Evolutionary conservation across 1,140 invertebrate genomes (phyloP).

Genomic region (Cydia strobilella): DNA sequence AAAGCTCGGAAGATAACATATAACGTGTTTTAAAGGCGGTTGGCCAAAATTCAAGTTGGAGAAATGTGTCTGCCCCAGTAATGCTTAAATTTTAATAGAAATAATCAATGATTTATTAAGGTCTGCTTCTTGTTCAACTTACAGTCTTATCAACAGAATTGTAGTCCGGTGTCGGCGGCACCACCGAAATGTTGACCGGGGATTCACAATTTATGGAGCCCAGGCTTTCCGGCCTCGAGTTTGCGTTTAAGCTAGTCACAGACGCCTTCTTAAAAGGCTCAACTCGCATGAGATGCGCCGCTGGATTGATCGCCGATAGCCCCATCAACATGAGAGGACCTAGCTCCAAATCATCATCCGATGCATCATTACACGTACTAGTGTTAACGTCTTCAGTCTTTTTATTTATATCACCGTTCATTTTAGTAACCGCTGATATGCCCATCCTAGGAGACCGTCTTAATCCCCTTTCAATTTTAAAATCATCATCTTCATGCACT

Average conservation of each 20-base stretch:
- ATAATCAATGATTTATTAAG: not conserved
- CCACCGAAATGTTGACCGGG: slow-evolving; percentile 84
- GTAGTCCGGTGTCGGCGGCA: slow-evolving; percentile 87
- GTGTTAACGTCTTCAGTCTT: slow-evolving; percentile 67
- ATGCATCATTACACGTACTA: slow-evolving; percentile 59
- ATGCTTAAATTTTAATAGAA: too few relatives aligned
- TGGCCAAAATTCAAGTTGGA: too few relatives aligned
- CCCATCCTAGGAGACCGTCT: slow-evolving; percentile 73
- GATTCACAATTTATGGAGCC: slow-evolving; percentile 69
- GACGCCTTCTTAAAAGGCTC: slow-evolving; percentile 75
- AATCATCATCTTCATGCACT: slow-evolving; percentile 72
- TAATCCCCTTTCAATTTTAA: slow-evolving; percentile 70
- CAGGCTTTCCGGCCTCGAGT: slow-evolving; percentile 65
- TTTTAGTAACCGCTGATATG: slow-evolving; percentile 72
- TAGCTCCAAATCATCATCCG: slow-evolving; percentile 80
- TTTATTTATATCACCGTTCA: slow-evolving; percentile 73
- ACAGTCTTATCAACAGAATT: slow-evolving; percentile 75
- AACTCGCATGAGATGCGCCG: slow-evolving; percentile 83
- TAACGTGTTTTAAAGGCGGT: too few relatives aligned
- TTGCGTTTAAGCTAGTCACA: slow-evolving; percentile 45
- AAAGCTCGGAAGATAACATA: too few relatives aligned
- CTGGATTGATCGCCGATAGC: slow-evolving; percentile 83
- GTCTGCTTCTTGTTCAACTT: slow-evolving; percentile 43
- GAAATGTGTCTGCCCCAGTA: too few relatives aligned
- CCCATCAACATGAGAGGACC: slow-evolving; percentile 84